phyloP scores from a whole-genome alignment of 2,113 vertebrate genomes.

The Chaetorhynchus papuensis region DNA sequence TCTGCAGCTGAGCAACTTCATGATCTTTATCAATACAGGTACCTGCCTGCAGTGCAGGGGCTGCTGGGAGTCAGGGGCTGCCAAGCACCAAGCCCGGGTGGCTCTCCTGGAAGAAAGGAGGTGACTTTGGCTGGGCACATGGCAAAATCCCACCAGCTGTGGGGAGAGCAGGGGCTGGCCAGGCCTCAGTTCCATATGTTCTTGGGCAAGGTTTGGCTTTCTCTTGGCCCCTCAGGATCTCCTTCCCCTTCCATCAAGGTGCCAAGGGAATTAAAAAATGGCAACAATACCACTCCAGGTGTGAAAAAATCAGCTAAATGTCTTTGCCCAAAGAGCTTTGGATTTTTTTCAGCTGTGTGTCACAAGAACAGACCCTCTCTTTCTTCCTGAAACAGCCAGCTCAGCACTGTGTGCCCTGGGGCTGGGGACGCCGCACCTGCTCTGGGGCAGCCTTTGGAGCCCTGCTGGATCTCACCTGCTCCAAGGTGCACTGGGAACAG shows the following conservation, averaged over 20 bases:
- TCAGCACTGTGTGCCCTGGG: fast-evolving
- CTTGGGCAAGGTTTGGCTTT: background rate
- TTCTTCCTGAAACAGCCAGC: background rate
- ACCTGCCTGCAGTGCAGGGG: background rate
- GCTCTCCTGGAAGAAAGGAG: background rate
- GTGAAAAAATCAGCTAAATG: fast-evolving
- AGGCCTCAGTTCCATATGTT: fast-evolving
- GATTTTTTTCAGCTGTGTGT: background rate
- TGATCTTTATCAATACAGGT: background rate
- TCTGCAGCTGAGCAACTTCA: background rate
- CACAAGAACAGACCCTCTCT: background rate
- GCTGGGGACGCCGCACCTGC: background rate
- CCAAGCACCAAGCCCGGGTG: too few relatives aligned
- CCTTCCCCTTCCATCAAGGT: background rate
- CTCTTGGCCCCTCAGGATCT: background rate
- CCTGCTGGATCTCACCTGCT: background rate
- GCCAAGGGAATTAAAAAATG: background rate
- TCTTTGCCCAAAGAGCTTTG: background rate
- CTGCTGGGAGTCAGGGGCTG: background rate
- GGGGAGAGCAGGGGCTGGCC: background rate
- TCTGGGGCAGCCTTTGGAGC: background rate
- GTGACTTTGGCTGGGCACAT: fast-evolving
- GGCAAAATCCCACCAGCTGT: background rate
- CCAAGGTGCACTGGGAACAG: fast-evolving
- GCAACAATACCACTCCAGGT: background rate